These are phyloP conservation scores for Danaus plexippus DNA, from an alignment of 1,140 invertebrate genomes.

Conservation along the genomic window DNA sequence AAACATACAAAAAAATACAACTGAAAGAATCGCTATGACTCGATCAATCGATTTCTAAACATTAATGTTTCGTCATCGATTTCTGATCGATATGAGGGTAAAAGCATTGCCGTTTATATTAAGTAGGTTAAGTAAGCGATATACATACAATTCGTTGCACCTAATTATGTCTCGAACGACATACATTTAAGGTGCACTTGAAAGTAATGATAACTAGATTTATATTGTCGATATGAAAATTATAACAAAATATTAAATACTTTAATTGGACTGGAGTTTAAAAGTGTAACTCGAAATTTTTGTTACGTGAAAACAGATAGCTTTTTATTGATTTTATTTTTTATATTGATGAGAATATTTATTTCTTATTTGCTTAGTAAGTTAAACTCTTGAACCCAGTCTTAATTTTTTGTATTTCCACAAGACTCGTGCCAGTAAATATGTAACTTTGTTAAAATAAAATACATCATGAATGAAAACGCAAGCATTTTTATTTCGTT, in stretches of 20 bases:
- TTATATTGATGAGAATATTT: conserved; percentile 3
- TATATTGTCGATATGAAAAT: conserved; percentile 6
- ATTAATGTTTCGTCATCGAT: conserved; percentile 3
- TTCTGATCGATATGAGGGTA: conserved; percentile 14
- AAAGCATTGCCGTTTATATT: conserved; percentile 49
- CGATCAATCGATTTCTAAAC: too few relatives aligned
- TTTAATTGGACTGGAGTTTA: conserved; percentile 38
- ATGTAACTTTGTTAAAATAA: background rate
- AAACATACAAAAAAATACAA: too few relatives aligned
- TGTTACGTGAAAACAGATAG: background rate
- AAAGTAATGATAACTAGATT: conserved; percentile 3
- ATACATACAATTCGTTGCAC: conserved; percentile 16
- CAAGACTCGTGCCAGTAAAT: conserved; percentile 4
- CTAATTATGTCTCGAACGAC: background rate
- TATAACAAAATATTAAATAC: background rate
- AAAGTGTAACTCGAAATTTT: conserved; percentile 39
- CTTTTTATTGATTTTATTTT: conserved; percentile 1
- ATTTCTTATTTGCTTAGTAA: conserved; percentile 6
- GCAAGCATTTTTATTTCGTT: too few relatives aligned
- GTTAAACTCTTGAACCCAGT: conserved; percentile 60
- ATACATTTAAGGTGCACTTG: background rate
- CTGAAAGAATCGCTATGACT: too few relatives aligned
- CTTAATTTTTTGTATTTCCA: conserved; percentile 16
- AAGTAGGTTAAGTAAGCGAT: conserved; percentile 44
- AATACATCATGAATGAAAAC: too few relatives aligned